Evolutionary conservation across 2,888 invertebrate species (phyloP).

Genomic region (Chorisops tibialis): DNA sequence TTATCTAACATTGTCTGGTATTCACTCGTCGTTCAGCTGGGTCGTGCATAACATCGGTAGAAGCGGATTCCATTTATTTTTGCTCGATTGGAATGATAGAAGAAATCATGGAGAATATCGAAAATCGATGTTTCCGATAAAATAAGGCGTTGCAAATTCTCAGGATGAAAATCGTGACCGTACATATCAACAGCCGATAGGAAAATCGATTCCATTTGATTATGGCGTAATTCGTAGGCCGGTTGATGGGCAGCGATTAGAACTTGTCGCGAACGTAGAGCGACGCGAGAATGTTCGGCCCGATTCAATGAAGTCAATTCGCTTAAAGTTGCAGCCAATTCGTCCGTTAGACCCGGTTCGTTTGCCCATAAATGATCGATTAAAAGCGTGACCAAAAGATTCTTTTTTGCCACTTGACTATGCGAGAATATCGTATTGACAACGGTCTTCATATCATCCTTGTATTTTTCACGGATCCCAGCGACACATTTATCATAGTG

Average conservation of each 20-base stretch:
- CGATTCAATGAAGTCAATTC: conserved; percentile 90
- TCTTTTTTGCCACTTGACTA: conserved; percentile 84
- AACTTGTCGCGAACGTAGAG: conserved; percentile 60
- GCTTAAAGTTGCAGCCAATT: conserved; percentile 82
- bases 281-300: conserved; percentile 85
- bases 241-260: conserved; percentile 96
- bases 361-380: conserved; percentile 93
- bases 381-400: conserved; percentile 78
- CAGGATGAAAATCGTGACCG: conserved; percentile 96
- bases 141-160: conserved; percentile 93
- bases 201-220: conserved; percentile 99
- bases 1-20: too few species aligned
- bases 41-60: too few species aligned
- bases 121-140: conserved; percentile 98
- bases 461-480: conserved; percentile 79
- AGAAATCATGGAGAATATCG: conserved; percentile 96
- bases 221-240: conserved; percentile 94
- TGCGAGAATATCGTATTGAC: conserved; percentile 93
- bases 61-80: too few species aligned
- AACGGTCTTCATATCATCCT: conserved; percentile 87
- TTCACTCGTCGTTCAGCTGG: too few species aligned
- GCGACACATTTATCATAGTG: conserved; percentile 97
- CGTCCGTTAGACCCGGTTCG: conserved; percentile 93
- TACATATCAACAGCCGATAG: conserved; percentile 97
- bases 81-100: conserved; percentile 88